Evolutionary conservation across 2,888 invertebrate genomes (phyloP), one percentile per base, ranked within the genome.

Genomic region (Lasioglossum lativentre): DNA sequence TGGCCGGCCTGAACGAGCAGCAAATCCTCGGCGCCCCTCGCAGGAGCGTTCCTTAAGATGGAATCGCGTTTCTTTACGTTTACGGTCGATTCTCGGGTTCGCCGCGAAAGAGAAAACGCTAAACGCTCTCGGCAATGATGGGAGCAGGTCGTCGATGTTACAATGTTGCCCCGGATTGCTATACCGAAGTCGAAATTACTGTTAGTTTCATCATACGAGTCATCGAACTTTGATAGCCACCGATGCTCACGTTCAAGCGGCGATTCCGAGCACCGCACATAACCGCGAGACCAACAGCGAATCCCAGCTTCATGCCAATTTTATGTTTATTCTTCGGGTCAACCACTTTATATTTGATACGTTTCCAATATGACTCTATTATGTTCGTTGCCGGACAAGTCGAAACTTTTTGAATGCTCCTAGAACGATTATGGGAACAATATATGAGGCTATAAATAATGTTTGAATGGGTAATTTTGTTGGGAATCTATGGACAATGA

Each of bases 21-120:
- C 81, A 79, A 87, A 82, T 89, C 83, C 75, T 89, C 27, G 68
- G 34, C 77, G 34, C 77, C 80, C 38, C 77, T 80, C 74, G 72
- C 71, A 34, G 66, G 73, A 82, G 68, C 80, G 78, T 87, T 80
- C 72, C 75, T 89, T 82, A 80, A 89, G 75, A 82, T 86, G 72
- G 79, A 83, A 89, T 83, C 82, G 77, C 73, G 79, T 73, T 71
- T 70, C 70, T 85, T 76, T 40, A 40, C 79, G 68, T 87, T 87
- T 85, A 82, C 81, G 78, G 73, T 71, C 76, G 47, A 52, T 40
- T 47, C 68, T 45, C 45, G 68, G 66, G 68, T 56, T 82, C 66
- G 34, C 52, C 83, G 19, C 38, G 34, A 63, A 40, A 83, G 56
- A 78, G 75, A 56, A 75, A 59, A 78, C 66, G 47, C 30, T 77